Evolutionary conservation across 2,113 vertebrate genomes (phyloP).

Genomic region (Arvicanthis niloticus): DNA sequence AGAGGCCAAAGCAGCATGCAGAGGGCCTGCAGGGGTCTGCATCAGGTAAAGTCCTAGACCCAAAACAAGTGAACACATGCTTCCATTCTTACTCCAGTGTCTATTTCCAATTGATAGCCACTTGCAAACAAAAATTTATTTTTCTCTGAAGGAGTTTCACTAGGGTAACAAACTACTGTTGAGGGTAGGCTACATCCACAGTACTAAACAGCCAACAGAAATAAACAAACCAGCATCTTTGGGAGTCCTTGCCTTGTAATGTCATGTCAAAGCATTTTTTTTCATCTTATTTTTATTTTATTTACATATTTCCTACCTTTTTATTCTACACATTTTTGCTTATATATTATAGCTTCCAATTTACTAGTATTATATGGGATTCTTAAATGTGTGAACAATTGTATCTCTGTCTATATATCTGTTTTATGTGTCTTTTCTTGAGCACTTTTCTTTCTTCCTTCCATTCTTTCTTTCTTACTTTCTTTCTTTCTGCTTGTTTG

Average conservation of each 20-base stretch:
- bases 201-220: not conserved
- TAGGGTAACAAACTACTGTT: not conserved
- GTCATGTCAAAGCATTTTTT: not conserved
- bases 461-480: too few species aligned
- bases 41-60: not conserved
- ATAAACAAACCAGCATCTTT: not conserved
- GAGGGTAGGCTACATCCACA: not conserved
- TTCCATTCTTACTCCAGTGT: not conserved
- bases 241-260: not conserved
- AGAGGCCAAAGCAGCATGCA: not conserved
- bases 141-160: not conserved
- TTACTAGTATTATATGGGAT: not conserved
- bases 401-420: not conserved
- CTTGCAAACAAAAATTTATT: not conserved
- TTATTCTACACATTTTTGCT: not conserved
- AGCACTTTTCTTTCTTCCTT: not conserved
- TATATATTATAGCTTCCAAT: not conserved
- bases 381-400: not conserved
- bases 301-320: not conserved
- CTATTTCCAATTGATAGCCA: not conserved
- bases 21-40: not conserved
- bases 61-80: not conserved
- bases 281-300: not conserved
- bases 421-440: not conserved
- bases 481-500: not conserved